A percentile compares a stretch with the other conserved stretches of the same genome.
These are phyloP conservation scores for Craterocephalus amniculus DNA, from an alignment of 2,797 vertebrate genomes.

Conservation along the genomic window DNA sequence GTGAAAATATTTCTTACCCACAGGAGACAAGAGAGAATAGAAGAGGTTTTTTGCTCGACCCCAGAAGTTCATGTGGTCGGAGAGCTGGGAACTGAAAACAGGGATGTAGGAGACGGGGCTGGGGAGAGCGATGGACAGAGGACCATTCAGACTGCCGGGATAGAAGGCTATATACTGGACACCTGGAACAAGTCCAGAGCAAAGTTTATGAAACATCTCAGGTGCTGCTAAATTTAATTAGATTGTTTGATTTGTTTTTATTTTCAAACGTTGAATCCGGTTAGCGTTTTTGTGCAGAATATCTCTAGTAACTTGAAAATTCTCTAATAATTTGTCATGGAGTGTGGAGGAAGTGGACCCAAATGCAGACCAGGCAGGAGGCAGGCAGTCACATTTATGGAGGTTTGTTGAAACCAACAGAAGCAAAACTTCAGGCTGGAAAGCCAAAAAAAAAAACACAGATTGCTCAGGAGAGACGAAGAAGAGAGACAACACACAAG, in stretches of 20 bases:
- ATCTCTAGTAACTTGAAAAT: not conserved
- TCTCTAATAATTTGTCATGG: no score
- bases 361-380: no score
- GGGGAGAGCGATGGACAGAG: conserved; percentile 47
- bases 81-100: conserved; percentile 54
- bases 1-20: conserved; percentile 32
- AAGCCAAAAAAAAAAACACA: no score
- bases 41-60: conserved; percentile 72
- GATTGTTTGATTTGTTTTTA: no score
- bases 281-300: no score
- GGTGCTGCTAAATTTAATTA: not conserved
- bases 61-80: conserved; percentile 76
- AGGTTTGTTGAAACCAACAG: no score
- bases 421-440: no score
- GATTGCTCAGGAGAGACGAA: no score
- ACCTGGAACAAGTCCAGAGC: conserved; percentile 45
- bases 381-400: no score
- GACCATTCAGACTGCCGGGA: conserved; percentile 49
- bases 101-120: conserved; percentile 67
- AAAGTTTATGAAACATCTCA: not conserved
- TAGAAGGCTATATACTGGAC: conserved; percentile 66
- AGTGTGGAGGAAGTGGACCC: no score
- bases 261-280: no score
- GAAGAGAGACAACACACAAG: no score
- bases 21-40: conserved; percentile 47